A percentile compares a stretch with the other conserved stretches of the same genome.
phyloP scores from a whole-genome alignment of 2,113 vertebrate species.

The Gambusia holbrooki region DNA sequence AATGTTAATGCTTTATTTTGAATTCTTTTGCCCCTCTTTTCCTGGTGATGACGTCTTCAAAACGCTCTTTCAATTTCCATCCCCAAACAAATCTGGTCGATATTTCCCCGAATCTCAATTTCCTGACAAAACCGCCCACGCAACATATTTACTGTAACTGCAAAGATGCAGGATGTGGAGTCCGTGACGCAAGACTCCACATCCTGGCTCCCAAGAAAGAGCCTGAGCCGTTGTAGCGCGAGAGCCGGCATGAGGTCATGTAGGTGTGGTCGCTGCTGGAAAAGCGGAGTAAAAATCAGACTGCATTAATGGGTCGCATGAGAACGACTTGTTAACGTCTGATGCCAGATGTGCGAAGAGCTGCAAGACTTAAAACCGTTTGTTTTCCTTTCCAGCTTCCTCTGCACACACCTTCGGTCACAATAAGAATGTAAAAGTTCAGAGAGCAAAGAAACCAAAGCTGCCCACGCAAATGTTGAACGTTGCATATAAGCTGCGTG shows the following conservation, averaged over 20 bases:
- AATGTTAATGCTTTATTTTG: too few species aligned
- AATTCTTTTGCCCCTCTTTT: too few species aligned
- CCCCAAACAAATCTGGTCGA: not conserved
- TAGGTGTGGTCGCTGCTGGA: conserved; percentile 57
- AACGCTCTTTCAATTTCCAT: not conserved
- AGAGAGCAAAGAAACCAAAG: conserved; percentile 8
- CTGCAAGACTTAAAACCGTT: not conserved
- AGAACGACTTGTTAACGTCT: not conserved
- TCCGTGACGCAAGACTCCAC: not conserved
- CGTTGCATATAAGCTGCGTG: too few species aligned
- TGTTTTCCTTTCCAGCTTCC: conserved; percentile 1
- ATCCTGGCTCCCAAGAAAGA: not conserved
- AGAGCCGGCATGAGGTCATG: conserved; percentile 58
- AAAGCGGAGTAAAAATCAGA: conserved; percentile 27
- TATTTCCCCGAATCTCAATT: not conserved
- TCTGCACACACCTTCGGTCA: not conserved
- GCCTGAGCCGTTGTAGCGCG: conserved; percentile 6
- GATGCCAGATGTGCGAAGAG: not conserved
- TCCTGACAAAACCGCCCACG: conserved; percentile 4
- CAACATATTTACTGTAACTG: conserved; percentile 16
- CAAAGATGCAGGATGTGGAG: conserved; percentile 6
- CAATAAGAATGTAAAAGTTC: not conserved
- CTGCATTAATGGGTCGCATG: conserved; percentile 33
- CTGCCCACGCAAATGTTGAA: too few species aligned
- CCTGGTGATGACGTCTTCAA: too few species aligned